Base-by-base conservation (phyloP, 2,888 invertebrate genomes). In the Nycteola revayana region DNA sequence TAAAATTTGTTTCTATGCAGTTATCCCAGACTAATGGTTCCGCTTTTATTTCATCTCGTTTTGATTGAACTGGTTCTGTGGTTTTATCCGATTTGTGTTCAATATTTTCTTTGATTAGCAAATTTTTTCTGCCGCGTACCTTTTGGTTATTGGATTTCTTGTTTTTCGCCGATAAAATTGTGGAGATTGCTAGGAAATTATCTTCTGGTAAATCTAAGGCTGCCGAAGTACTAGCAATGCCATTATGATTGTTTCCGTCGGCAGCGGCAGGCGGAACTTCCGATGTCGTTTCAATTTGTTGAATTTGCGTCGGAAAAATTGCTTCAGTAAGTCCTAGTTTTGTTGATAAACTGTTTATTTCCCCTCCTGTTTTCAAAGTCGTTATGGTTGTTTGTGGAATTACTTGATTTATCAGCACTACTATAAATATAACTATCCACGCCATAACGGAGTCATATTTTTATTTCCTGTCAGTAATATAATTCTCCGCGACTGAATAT, bases 241-340 rank as follows among this genome's bases (percentile, higher is more conserved):
- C 67, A 72, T 82, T 81, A 52, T 78, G 76, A 85, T 85, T 83
- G 70, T 77, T 82, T 88, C 88, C 88, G 85, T 70, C 43, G 56
- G 66, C 65, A 57, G 64, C 73, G 58, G 60, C 72, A 39, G 67
- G 66, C 71, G 69, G 60, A 63, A 73, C 67, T 81, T 84, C 83
- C 81, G 79, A 64, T 54, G 77, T 72, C 62, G 74, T 60, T 58
- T 57, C 70, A 71, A 71, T 77, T 73, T 76, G 72, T 66, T 51
- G 63, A 55, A 70, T 78, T 79, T 74, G 77, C 69, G 64, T 62
- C 45, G 72, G 56, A 75, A 77, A 78, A 75, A 70, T 51, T 37
- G 51, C 46, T 38, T 52, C 46, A 49, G 66, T 31, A 21, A 28
- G 9, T 32, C 26, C 30, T 32, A 36, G 49, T 32, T 34, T 22